Base-by-base conservation (phyloP, 2,888 invertebrate species). In the Thymelicus sylvestris region DNA sequence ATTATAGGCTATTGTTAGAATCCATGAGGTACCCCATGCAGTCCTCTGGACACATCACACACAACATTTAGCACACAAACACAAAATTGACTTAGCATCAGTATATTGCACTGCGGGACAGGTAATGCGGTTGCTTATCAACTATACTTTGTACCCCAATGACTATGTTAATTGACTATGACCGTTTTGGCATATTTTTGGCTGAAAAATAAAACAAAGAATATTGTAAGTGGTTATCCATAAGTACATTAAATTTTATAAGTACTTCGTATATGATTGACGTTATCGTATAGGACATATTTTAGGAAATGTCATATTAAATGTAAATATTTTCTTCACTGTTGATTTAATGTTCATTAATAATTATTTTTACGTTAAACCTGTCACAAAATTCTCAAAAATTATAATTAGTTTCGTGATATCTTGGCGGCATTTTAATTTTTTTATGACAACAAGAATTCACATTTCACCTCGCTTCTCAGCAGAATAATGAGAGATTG, bases 11-110 rank as follows among this genome's bases (percentile, higher is more conserved):
- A 79, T 81, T 75, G 76, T 79, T 79, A 78, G 71, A 77, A 76
- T 78, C 79, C 84, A 80, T 80, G 76, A 77, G 76, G 75, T 75
- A 76, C 80, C 81, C 81, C 85, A 87, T 86, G 86, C 87, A 86
- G 83, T 80, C 79, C 76, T 75, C 72, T 73, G 78, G 84, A 88
- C 86, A 89, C 87, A 84, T 86, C 88, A 88, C 65, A 88, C 61
- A 66, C 52, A 73, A 82, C 73, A 79, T 63, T 73, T 65, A 80
- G 80, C 80, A 82, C 73, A 78, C 48, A 75, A 63, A 77, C 74
- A 74, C 67, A 77, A 63, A 78, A 78, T 78, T 77, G 72, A 77
- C 75, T 69, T 48, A 80, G 74, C 78, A 77, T 75, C 79, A 81
- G 75, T 78, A 71, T 65, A 76, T 76, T 67, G 50, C 64, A 70